Evolutionary conservation across 2,113 vertebrate species (phyloP).

Genomic region (Fulica atra): DNA sequence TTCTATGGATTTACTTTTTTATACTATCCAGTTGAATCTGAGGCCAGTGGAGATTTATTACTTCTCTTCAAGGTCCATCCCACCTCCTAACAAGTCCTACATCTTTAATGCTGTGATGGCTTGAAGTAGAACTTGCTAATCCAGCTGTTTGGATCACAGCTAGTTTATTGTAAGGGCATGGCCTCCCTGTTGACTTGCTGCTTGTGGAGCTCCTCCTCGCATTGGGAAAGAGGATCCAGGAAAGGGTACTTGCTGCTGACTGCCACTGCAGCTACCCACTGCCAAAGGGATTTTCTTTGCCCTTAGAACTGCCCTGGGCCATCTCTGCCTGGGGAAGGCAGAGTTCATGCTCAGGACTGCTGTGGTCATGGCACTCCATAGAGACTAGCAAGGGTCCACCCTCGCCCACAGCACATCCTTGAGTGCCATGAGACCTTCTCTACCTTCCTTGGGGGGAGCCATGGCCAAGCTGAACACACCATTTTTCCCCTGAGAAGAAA

Average conservation of each 20-base stretch:
- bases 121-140: not conserved
- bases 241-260: rapidly evolving
- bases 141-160: rapidly evolving
- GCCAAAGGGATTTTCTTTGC: rapidly evolving
- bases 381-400: not conserved
- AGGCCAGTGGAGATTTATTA: not conserved
- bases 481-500: rapidly evolving
- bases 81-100: not conserved
- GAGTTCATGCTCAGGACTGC: not conserved
- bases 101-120: not conserved
- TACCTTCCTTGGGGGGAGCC: rapidly evolving
- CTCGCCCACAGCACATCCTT: rapidly evolving
- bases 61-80: not conserved
- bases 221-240: rapidly evolving
- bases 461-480: not conserved
- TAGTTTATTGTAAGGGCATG: not conserved
- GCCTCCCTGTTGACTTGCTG: not conserved
- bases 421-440: rapidly evolving
- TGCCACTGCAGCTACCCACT: not conserved
- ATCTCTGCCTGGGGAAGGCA: rapidly evolving
- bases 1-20: not conserved
- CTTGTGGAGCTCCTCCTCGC: not conserved
- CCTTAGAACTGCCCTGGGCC: not conserved
- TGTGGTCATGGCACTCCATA: rapidly evolving
- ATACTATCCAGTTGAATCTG: rapidly evolving